phyloP scores from a whole-genome alignment of 2,113 vertebrate species.

The Blennius ocellaris region DNA sequence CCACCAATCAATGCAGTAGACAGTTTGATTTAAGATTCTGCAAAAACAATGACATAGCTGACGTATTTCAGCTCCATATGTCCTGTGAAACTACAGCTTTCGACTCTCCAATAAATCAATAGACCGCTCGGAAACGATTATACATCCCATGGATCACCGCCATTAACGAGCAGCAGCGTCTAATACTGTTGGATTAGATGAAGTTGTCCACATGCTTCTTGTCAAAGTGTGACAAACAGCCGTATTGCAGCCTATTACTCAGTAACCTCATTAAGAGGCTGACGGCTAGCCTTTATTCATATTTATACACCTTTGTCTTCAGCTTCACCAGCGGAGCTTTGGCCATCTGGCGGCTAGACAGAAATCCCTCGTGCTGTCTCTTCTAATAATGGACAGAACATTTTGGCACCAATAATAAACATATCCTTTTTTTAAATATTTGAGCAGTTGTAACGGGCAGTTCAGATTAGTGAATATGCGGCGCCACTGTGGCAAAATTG shows the following conservation, averaged over 20 bases:
- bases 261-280: conserved; percentile 69
- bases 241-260: conserved; percentile 65
- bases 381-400: conserved; percentile 11
- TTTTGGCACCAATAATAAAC: conserved; percentile 22
- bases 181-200: conserved; percentile 62
- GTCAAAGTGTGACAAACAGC: conserved; percentile 70
- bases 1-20: too few relatives aligned
- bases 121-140: conserved; percentile 34
- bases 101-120: conserved; percentile 49
- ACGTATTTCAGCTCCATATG: neutral
- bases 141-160: conserved; percentile 56
- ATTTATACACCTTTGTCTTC: conserved; percentile 66
- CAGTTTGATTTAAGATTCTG: neutral
- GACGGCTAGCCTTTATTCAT: conserved; percentile 73
- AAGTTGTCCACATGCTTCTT: conserved; percentile 68
- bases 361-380: neutral
- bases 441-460: conserved; percentile 22
- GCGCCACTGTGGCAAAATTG: conserved; percentile 41
- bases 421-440: conserved; percentile 22
- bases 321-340: conserved; percentile 15
- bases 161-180: conserved; percentile 39
- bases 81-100: conserved; percentile 3
- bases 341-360: conserved; percentile 33
- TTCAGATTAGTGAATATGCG: conserved; percentile 39
- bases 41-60: neutral